Percentiles rank a stretch among this genome's conserved stretches.
phyloP scores from a whole-genome alignment of 2,797 vertebrate genomes.

The Trematomus bernacchii region DNA sequence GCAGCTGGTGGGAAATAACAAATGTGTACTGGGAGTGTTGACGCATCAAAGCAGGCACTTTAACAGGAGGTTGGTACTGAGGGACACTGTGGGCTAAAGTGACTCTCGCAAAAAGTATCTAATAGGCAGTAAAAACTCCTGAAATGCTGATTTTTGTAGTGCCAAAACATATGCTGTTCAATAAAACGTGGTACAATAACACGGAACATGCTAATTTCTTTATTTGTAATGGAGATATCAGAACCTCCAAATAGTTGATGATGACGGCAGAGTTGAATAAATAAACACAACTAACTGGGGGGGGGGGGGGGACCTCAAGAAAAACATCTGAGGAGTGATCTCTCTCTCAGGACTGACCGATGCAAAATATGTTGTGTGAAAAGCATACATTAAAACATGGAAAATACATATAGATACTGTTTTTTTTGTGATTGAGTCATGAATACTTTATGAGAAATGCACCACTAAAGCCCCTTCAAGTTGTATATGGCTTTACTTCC shows the following conservation, averaged over 20 bases:
- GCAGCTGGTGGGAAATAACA: conserved; percentile 49
- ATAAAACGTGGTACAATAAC: neutral
- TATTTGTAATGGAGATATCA: too few species aligned
- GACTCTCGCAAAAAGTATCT: conserved; percentile 12
- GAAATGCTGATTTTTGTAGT: neutral
- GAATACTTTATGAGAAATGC: conserved; percentile 4
- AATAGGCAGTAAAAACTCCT: neutral
- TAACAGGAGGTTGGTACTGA: conserved; percentile 26
- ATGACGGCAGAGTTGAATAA: too few species aligned
- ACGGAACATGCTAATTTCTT: neutral
- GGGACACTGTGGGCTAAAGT: conserved; percentile 15
- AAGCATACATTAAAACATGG: too few species aligned
- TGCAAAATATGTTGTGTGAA: too few species aligned
- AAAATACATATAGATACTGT: too few species aligned
- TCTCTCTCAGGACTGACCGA: too few species aligned
- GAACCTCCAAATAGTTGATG: too few species aligned
- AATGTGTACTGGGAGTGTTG: conserved; percentile 32
- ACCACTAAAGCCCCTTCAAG: neutral
- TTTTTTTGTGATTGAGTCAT: conserved; percentile 3
- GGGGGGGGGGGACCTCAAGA: too few species aligned
- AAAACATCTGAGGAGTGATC: too few species aligned
- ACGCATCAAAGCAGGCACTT: conserved; percentile 16
- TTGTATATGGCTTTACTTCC: neutral
- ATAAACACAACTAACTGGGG: too few species aligned
- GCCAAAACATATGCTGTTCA: neutral